Conservation (phyloP, 2,888 invertebrate genomes). For the Achlya flavicornis region DNA sequence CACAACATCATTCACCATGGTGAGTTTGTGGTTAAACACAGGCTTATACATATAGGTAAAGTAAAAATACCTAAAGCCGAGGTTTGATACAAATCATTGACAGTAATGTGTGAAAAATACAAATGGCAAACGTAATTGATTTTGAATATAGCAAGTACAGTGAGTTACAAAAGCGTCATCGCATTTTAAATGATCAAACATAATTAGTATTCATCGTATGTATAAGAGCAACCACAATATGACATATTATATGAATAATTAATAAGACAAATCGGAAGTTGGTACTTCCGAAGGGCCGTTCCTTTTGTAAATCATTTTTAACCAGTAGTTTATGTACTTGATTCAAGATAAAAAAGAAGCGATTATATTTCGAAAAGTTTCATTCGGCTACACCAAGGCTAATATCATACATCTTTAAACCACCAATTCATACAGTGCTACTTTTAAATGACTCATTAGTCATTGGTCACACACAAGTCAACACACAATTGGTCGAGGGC, state of each 20-base stretch:
- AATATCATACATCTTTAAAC: no score
- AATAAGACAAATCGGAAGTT: slow-evolving; percentile 2
- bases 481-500: neutral
- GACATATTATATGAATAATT: neutral
- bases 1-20: no score
- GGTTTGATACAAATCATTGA: slow-evolving; percentile 21
- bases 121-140: neutral
- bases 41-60: no score
- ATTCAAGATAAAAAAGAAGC: no score
- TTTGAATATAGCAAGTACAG: neutral
- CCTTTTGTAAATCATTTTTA: neutral
- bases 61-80: neutral
- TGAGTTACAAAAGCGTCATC: neutral
- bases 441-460: neutral
- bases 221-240: neutral
- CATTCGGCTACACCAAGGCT: no score
- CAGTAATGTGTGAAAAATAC: slow-evolving; percentile 19
- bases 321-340: neutral
- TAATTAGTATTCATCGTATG: neutral
- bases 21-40: no score
- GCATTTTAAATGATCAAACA: neutral
- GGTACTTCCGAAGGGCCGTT: neutral
- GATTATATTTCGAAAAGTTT: no score
- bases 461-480: neutral
- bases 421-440: neutral